Evolutionary conservation across 1,140 invertebrate genomes (phyloP).

Genomic region (Pachyrhynchus sulphureomaculatus): DNA sequence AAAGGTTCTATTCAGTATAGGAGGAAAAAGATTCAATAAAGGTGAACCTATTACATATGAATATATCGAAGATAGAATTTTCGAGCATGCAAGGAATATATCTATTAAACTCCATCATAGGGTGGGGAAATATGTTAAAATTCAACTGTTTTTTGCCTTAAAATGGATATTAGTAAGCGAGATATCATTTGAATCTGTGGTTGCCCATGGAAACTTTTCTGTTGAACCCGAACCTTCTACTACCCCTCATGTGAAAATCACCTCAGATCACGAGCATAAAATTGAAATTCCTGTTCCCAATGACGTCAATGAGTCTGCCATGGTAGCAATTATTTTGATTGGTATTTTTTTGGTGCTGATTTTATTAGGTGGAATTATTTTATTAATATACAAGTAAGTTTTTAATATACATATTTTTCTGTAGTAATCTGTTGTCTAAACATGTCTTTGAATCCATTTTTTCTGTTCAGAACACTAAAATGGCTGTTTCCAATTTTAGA

Average conservation of each 20-base stretch:
- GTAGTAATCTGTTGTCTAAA: too few relatives aligned
- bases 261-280: constrained; percentile 47
- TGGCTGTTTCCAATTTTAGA: too few relatives aligned
- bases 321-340: constrained; percentile 81
- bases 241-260: constrained; percentile 54
- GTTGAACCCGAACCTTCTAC: constrained; percentile 55
- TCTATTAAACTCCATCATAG: constrained; percentile 74
- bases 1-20: constrained; percentile 67
- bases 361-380: constrained; percentile 68
- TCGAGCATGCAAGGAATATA: constrained; percentile 67
- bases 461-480: too few relatives aligned
- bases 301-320: constrained; percentile 70
- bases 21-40: constrained; percentile 64
- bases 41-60: constrained; percentile 62
- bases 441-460: too few relatives aligned
- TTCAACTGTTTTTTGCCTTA: constrained; percentile 77
- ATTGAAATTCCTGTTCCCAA: constrained; percentile 64
- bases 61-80: constrained; percentile 59
- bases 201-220: constrained; percentile 73
- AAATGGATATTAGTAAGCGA: constrained; percentile 90
- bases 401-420: too few relatives aligned
- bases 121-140: constrained; percentile 73
- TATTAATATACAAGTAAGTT: constrained; percentile 67
- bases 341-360: constrained; percentile 77
- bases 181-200: constrained; percentile 74